Percentiles rank a stretch among this genome's conserved stretches.
These are phyloP conservation scores for Australoheros scitulus DNA, from an alignment of 2,113 vertebrate species.

Conservation along the genomic window DNA sequence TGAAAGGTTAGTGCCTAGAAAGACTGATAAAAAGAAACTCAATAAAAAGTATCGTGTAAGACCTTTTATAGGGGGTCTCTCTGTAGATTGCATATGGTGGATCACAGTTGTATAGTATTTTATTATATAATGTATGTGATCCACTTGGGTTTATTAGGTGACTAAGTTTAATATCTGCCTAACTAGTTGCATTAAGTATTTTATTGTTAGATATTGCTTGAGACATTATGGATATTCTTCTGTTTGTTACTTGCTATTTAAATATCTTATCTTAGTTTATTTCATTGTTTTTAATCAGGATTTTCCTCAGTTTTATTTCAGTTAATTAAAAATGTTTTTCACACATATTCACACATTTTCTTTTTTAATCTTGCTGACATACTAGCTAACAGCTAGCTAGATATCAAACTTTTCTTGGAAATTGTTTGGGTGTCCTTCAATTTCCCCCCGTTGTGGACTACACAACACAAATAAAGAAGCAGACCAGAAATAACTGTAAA, in stretches of 20 bases:
- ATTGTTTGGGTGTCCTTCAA: background rate
- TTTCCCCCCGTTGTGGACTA: background rate
- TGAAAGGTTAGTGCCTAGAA: background rate
- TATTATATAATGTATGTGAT: background rate
- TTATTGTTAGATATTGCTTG: background rate
- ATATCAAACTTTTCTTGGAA: background rate
- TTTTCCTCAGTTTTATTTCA: background rate
- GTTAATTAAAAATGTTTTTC: background rate
- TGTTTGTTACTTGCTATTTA: background rate
- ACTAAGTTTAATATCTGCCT: background rate
- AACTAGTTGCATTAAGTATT: background rate
- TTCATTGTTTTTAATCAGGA: background rate
- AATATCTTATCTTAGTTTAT: background rate
- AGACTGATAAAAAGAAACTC: background rate
- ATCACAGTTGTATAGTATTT: background rate
- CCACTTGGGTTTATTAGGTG: background rate
- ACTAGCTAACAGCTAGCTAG: background rate
- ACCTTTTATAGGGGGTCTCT: background rate
- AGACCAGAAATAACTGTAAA: too few species aligned
- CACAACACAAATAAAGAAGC: background rate
- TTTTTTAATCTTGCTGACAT: too few species aligned
- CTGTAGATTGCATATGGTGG: background rate
- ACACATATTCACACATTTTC: too few species aligned
- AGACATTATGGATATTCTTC: background rate
- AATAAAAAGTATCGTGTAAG: background rate